Conservation (phyloP, 2,888 invertebrate genomes). For the Sesia apiformis region DNA sequence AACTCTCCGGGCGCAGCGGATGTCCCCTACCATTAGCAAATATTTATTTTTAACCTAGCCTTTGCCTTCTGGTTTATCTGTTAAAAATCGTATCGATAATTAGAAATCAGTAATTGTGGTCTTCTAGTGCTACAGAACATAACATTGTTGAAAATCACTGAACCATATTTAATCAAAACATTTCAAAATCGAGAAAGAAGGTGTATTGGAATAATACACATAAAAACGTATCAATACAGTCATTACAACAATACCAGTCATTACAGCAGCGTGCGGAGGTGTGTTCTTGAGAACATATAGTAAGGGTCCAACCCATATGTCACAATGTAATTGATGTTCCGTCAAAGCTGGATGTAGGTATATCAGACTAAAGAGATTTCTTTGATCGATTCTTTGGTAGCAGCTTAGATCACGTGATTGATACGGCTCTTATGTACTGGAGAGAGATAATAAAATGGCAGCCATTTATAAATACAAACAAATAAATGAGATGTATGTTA, state of each 20-base stretch:
- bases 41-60: no score
- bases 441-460: background rate
- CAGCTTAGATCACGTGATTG: background rate
- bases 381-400: background rate
- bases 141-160: no score
- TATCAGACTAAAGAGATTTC: background rate
- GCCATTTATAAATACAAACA: background rate
- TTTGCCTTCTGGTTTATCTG: no score
- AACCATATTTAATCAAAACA: no score
- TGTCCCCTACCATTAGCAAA: conserved; percentile 18
- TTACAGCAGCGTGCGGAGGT: background rate
- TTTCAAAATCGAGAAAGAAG: no score
- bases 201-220: no score
- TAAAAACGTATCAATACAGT: no score
- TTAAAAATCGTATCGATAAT: no score
- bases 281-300: conserved; percentile 5
- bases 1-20: conserved; percentile 28
- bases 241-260: no score
- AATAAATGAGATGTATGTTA: background rate
- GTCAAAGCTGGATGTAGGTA: background rate
- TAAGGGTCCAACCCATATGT: conserved; percentile 18
- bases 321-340: conserved; percentile 29
- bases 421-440: background rate
- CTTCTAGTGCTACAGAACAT: no score
- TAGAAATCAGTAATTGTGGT: no score